phyloP scores from a whole-genome alignment of 2,113 vertebrate species.

The Odontesthes bonariensis region DNA sequence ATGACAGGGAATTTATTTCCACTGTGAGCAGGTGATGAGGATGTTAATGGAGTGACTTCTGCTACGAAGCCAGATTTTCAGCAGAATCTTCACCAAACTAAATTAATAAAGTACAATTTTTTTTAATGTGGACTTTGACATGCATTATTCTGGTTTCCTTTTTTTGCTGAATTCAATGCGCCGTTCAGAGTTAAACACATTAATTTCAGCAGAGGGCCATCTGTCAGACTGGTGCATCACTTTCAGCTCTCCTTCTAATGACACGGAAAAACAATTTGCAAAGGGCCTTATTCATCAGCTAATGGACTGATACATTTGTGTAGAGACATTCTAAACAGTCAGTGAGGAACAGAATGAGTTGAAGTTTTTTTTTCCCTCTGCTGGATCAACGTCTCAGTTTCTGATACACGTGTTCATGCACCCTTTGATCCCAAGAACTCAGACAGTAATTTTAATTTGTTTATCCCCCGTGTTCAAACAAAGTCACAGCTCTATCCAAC shows the following conservation, averaged over 20 bases:
- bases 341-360: neutral
- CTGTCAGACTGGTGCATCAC: constrained; percentile 32
- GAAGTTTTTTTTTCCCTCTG: neutral
- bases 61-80: neutral
- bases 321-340: constrained; percentile 1
- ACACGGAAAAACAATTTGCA: constrained; percentile 32
- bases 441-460: too few relatives aligned
- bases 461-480: too few relatives aligned
- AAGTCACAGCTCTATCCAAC: too few relatives aligned
- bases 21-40: neutral
- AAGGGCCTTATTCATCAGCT: constrained; percentile 40
- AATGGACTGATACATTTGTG: constrained; percentile 15
- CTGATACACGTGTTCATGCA: too few relatives aligned
- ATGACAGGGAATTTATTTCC: too few relatives aligned
- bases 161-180: constrained; percentile 19
- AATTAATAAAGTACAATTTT: neutral
- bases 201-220: constrained; percentile 3
- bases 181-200: constrained; percentile 1
- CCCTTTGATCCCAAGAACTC: too few relatives aligned
- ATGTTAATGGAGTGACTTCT: neutral
- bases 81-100: neutral
- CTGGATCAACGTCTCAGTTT: neutral
- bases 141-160: neutral
- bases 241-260: constrained; percentile 38
- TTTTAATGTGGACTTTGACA: neutral